Evolutionary conservation across 2,888 invertebrate genomes (phyloP).

Genomic region (Molanna angustata): DNA sequence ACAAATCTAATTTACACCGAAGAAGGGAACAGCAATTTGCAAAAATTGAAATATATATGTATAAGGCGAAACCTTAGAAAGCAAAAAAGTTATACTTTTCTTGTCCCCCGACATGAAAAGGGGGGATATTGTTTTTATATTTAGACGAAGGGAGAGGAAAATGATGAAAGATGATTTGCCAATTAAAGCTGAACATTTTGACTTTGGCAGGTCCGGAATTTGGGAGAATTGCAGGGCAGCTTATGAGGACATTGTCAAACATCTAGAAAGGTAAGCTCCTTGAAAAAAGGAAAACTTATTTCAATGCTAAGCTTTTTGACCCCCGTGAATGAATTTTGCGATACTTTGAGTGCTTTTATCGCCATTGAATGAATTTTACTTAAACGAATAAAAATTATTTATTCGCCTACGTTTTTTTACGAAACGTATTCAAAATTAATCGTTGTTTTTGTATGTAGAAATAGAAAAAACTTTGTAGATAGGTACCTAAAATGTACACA

Average conservation of each 20-base stretch:
- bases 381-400: too few relatives aligned
- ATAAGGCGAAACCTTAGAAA: constrained; percentile 25
- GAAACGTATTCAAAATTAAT: too few relatives aligned
- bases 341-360: too few relatives aligned
- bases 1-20: constrained; percentile 33
- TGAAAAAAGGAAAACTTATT: constrained; percentile 6
- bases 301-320: too few relatives aligned
- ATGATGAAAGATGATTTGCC: constrained; percentile 28
- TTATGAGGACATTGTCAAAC: constrained; percentile 93
- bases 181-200: constrained; percentile 35
- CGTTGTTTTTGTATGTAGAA: too few relatives aligned
- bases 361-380: too few relatives aligned
- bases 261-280: constrained; percentile 81
- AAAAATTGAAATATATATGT: constrained; percentile 31
- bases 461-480: too few relatives aligned
- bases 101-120: constrained; percentile 2
- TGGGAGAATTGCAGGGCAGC: constrained; percentile 95
- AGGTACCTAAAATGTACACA: too few relatives aligned
- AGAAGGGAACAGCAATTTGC: constrained; percentile 29
- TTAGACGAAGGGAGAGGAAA: constrained; percentile 19
- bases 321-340: too few relatives aligned
- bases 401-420: too few relatives aligned
- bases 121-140: constrained; percentile 17
- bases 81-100: constrained; percentile 13
- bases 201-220: constrained; percentile 72